A percentile compares a stretch with the other conserved stretches of the same genome.
These are phyloP conservation scores for Apantesis nais DNA, from an alignment of 2,888 invertebrate species.

Conservation along the genomic window DNA sequence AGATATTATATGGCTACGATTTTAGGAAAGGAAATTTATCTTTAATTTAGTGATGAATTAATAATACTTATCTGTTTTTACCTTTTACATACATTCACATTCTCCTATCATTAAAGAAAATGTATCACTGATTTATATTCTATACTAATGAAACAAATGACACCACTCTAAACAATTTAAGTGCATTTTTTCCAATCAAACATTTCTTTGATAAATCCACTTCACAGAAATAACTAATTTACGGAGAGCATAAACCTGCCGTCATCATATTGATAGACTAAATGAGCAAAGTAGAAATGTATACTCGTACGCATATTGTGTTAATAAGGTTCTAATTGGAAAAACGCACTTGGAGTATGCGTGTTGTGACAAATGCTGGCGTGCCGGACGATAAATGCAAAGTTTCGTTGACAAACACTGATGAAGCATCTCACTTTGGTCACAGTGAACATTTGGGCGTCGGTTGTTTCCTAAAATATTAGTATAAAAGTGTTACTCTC, in stretches of 20 bases:
- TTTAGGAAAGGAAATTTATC: constrained; percentile 8
- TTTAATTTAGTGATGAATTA: not conserved
- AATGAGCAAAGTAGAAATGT: constrained; percentile 7
- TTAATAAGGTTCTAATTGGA: constrained; percentile 39
- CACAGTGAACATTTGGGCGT: constrained; percentile 81
- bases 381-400: constrained; percentile 58
- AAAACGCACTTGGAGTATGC: constrained; percentile 25
- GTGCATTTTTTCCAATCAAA: constrained; percentile 38
- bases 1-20: constrained; percentile 42
- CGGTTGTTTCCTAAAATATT: constrained; percentile 79
- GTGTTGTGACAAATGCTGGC: constrained; percentile 34
- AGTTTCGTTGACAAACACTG: constrained; percentile 58
- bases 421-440: constrained; percentile 65
- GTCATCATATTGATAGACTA: constrained; percentile 33
- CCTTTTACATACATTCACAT: not conserved
- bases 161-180: constrained; percentile 41
- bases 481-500: constrained; percentile 57
- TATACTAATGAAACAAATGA: constrained; percentile 26
- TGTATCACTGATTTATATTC: constrained; percentile 22
- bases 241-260: not conserved
- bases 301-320: not conserved
- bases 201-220: not conserved
- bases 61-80: not conserved
- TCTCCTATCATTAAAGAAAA: constrained; percentile 4
- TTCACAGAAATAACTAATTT: constrained; percentile 5